Percentiles rank a stretch among this genome's conserved stretches.
These are phyloP conservation scores for Drosophila seclusa DNA, from an alignment of 2,888 invertebrate genomes.

Conservation along the genomic window DNA sequence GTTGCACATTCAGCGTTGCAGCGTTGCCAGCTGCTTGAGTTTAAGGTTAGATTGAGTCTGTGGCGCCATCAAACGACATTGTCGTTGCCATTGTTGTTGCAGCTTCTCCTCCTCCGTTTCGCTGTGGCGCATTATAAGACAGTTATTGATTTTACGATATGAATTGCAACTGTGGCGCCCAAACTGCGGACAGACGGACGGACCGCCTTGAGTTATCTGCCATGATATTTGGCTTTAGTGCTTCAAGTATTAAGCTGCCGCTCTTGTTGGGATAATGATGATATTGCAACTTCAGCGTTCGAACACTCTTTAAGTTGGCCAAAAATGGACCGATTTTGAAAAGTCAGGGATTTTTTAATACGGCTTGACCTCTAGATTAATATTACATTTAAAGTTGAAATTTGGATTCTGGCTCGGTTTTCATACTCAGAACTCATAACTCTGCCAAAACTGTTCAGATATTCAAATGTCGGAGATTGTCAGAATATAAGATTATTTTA, in stretches of 20 bases:
- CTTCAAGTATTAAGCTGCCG: conserved; percentile 16
- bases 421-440: neutral
- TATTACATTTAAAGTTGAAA: neutral
- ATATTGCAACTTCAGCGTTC: conserved; percentile 1
- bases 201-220: conserved; percentile 37
- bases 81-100: conserved; percentile 19
- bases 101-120: conserved; percentile 7
- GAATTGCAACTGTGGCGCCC: conserved; percentile 31
- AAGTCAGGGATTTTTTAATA: neutral
- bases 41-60: conserved; percentile 42
- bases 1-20: conserved; percentile 15
- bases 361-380: neutral
- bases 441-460: neutral
- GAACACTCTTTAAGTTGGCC: neutral
- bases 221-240: conserved; percentile 21
- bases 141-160: conserved; percentile 62
- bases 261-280: conserved; percentile 4
- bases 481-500: neutral
- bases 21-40: conserved; percentile 22
- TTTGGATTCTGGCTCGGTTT: neutral
- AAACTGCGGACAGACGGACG: conserved; percentile 19
- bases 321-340: neutral
- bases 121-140: conserved; percentile 44
- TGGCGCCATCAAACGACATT: conserved; percentile 27
- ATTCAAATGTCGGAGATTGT: neutral